Base-by-base conservation (phyloP, 2,888 invertebrate species). In the Drosophila hamatofila region DNA sequence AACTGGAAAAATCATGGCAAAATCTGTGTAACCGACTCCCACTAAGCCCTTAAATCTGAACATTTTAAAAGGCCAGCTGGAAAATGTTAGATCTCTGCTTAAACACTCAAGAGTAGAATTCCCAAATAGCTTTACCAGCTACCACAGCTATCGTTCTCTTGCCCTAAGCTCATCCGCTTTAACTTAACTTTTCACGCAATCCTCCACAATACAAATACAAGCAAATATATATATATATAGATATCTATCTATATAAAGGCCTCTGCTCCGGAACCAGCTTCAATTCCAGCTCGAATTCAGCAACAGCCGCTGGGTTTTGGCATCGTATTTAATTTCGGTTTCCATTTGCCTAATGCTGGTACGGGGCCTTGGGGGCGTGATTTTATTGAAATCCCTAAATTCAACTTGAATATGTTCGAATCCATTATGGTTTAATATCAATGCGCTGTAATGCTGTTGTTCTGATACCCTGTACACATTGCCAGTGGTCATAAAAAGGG, bases 391-490 rank as follows among this genome's bases (percentile, higher is more conserved):
- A 61, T 77, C 64, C 77, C 62, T 64, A 80, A 71, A 62, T 67
- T 78, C 59, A 72, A 72, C 58, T 72, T 72, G 63, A 81, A 72
- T 57, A 81, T 80, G 61, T 52, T 77, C 52, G 66, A 54, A 78
- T 77, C 78, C 81, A 78, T 77, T 81, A 80, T 80, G 65, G 60
- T 72, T 72, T 64, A 72, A 80, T 80, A 67, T 64, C 63, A 76
- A 75, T 75, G 61, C 35, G 62, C 73, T 73, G 27, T 46, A 39
- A 60, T 37, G 52, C 39, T 59, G 42, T 55, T 51, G 46, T n/a
- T 60, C 12, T 2, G 25, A 25, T 37, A 54, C 54, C 54, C 54
- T 39, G 39, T 52, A 23, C 21, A 11, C 23, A 23, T 37, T 8
- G 35, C 18, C n/a, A 30, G 1, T 21, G 21, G 8, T 23, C 12